Evolutionary conservation across 2,113 vertebrate species (phyloP).

Genomic region (Petroica traversi): DNA sequence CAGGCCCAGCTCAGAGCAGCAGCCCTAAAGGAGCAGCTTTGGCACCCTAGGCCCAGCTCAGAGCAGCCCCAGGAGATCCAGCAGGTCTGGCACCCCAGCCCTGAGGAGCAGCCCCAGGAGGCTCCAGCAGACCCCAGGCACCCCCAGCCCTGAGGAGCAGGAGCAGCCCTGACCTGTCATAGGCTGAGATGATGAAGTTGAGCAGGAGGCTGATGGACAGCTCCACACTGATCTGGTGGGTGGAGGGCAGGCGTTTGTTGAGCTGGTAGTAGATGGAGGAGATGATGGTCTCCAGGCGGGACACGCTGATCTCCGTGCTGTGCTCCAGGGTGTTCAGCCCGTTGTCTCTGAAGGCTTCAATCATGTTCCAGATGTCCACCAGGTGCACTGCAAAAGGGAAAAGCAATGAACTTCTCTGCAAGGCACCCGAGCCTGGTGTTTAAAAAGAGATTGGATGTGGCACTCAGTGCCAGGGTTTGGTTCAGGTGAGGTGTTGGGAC

Average conservation of each 20-base stretch:
- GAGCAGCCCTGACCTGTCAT: constrained; percentile 84
- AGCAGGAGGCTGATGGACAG: constrained; percentile 96
- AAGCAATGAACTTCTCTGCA: neutral
- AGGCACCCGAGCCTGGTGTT: too few species aligned
- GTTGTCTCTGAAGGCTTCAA: constrained; percentile 97
- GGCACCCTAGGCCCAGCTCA: neutral
- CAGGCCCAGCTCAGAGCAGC: too few species aligned
- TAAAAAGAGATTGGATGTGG: too few species aligned
- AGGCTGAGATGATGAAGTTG: constrained; percentile 95
- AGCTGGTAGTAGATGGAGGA: constrained; percentile 98
- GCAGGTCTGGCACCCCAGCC: too few species aligned
- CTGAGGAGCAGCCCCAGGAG: too few species aligned
- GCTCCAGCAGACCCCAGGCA: neutral
- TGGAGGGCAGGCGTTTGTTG: constrained; percentile 95
- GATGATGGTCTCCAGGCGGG: constrained; percentile 95
- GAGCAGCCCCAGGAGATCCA: neutral
- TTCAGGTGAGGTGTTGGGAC: too few species aligned
- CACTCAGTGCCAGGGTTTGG: too few species aligned
- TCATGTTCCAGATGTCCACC: constrained; percentile 99
- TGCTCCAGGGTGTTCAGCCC: constrained; percentile 95
- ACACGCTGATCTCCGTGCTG: constrained; percentile 90
- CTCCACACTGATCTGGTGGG: constrained; percentile 96
- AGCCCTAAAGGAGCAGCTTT: too few species aligned
- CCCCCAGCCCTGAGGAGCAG: neutral
- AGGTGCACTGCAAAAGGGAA: constrained; percentile 83